These are phyloP conservation scores for Phoeniculus purpureus DNA, from an alignment of 2,797 vertebrate genomes.

Conservation along the genomic window DNA sequence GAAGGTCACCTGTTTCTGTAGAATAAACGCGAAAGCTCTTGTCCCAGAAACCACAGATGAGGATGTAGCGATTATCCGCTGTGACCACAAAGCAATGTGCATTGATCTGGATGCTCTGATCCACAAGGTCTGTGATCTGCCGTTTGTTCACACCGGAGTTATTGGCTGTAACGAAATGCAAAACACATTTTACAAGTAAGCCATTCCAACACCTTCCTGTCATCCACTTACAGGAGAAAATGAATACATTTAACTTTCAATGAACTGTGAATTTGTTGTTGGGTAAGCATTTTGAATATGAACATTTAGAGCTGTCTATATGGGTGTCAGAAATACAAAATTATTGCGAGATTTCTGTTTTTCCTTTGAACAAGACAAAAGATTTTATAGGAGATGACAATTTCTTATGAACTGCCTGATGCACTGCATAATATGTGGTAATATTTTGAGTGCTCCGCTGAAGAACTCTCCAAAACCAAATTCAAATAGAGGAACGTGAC, in stretches of 20 bases:
- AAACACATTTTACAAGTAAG: slow-evolving; percentile 51
- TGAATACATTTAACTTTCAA: slow-evolving; percentile 58
- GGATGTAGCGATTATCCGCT: slow-evolving; percentile 98
- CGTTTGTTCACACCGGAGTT: slow-evolving; percentile 93
- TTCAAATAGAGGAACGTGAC: neutral
- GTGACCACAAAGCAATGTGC: slow-evolving; percentile 98
- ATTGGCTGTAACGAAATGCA: slow-evolving; percentile 83
- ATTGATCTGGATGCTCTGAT: slow-evolving; percentile 99
- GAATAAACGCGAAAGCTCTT: slow-evolving; percentile 99
- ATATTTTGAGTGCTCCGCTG: neutral
- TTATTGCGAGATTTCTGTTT: slow-evolving; percentile 44
- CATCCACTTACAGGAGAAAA: slow-evolving; percentile 51
- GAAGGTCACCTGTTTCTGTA: slow-evolving; percentile 92
- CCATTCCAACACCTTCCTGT: slow-evolving; percentile 44
- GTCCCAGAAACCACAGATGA: slow-evolving; percentile 99
- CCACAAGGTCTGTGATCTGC: slow-evolving; percentile 98
- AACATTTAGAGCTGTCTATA: slow-evolving; percentile 60
- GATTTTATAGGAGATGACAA: slow-evolving; percentile 30
- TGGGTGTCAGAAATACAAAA: slow-evolving; percentile 43
- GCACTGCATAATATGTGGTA: neutral
- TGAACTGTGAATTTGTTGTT: slow-evolving; percentile 61
- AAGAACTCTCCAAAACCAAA: neutral
- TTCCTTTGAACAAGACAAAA: slow-evolving; percentile 37
- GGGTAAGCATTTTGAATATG: slow-evolving; percentile 57
- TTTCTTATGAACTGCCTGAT: slow-evolving; percentile 11